Base-by-base conservation (phyloP, 2,888 invertebrate genomes). In the Limnephilus rhombicus region DNA sequence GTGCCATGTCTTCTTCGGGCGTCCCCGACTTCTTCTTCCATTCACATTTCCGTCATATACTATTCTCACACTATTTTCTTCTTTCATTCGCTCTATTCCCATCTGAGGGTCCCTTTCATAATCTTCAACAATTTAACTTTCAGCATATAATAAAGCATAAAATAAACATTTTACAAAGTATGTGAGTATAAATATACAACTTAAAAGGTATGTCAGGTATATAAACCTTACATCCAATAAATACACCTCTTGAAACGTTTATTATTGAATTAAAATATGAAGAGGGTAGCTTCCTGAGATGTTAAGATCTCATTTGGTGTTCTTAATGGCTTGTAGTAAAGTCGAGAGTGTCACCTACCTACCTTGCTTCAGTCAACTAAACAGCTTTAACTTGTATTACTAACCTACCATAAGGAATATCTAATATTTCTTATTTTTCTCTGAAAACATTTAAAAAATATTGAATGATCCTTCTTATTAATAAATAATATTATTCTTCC, bases 261-360 rank as follows among this genome's bases (percentile, higher is more conserved):
- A 68, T 68, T 68, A 68, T 68, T 68, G 68, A 68, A 68, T 68
- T 68, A 68, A 68, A 68, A 68, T 68, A 68, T 68, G n/a, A n/a
- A 24, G 68, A 24, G 68, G 68, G 68, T 68, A 68, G 68, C 24
- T 68, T 24, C 68, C 9, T 68, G 9, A 68, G 24, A 9, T 2
- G n/a, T 68, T n/a, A 68, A n/a, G 68, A 24, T n/a, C 24, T 9
- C n/a, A 68, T 68, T 68, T 68, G 9, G 24, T 68, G 68, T 24
- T 24, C 68, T 68, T 68, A 68, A 68, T 24, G n/a, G 68, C 24
- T 24, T 53, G 24, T 68, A 24, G 24, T n/a, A 68, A 68, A 68
- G 68, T 68, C 24, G 24, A 2, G 68, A n/a, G n/a, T 68, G 9
- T 1, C 68, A 68, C n/a, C 68, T 68, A 24, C n/a, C 68, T 68